Conservation (phyloP, 92 coral and sea anemone genomes). For the Epizoanthus ramosus region DNA sequence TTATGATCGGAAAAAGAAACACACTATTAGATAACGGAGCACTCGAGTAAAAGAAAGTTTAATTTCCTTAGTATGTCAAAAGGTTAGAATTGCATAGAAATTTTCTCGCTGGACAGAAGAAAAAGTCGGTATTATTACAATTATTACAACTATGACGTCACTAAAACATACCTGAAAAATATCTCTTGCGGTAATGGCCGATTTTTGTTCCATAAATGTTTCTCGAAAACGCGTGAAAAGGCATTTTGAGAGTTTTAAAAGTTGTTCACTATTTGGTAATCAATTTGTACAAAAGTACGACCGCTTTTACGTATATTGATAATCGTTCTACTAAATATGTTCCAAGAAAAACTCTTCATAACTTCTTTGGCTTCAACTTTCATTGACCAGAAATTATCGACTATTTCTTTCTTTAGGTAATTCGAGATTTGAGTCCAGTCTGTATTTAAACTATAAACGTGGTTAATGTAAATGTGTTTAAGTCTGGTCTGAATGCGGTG, state of each 20-base stretch:
- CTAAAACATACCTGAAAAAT: not conserved
- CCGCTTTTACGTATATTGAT: not conserved
- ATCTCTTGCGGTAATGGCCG: not conserved
- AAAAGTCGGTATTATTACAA: not conserved
- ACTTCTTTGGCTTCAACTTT: not conserved
- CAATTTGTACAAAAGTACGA: not conserved
- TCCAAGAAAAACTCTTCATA: constrained; percentile 11
- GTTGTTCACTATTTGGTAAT: not conserved
- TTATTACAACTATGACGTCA: not conserved
- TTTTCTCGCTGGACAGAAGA: constrained; percentile 5
- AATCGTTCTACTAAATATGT: not conserved
- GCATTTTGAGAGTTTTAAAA: not conserved
- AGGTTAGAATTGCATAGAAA: not conserved
- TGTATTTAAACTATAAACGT: constrained; percentile 2
- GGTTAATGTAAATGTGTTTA: not conserved
- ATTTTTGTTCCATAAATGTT: not conserved
- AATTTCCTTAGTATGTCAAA: not conserved
- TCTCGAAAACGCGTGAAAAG: not conserved
- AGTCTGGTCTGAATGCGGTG: constrained; percentile 15
- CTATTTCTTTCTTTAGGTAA: not conserved
- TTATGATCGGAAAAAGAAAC: not conserved
- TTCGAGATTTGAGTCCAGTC: constrained; percentile 6
- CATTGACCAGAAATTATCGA: not conserved
- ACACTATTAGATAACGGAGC: not conserved
- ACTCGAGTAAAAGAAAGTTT: not conserved